Base-by-base conservation (phyloP, 2,888 invertebrate species). In the Mythimna lalbum region DNA sequence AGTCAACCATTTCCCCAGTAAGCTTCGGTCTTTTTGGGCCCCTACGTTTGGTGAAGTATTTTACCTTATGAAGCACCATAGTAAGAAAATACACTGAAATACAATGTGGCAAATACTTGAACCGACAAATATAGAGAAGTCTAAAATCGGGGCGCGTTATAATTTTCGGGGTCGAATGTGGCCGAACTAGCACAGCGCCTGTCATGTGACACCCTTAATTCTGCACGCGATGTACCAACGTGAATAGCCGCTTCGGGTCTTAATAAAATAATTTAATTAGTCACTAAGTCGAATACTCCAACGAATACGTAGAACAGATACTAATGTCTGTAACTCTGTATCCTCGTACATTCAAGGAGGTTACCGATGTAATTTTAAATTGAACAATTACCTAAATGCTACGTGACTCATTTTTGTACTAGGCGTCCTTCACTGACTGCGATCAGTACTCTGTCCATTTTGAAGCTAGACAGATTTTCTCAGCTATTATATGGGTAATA, bases 171-270 rank as follows among this genome's bases (percentile, higher is more conserved):
- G 63, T 68, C 73, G 69, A 52, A 47, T 73, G 56, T 59, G 43
- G 62, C 62, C 23, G 21, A 74, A 74, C 64, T 74, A 74, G 79
- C 69, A 23, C 63, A 39, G 27, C 55, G 21, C 39, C 79, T 65
- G 69, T 81, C 82, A 79, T 72, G 67, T 78, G 80, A 76, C 76
- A 76, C 57, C 72, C 67, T 53, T 79, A 67, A 71, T 79, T 72
- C 64, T 62, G 73, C 82, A 81, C 81, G 76, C 76, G 80, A 79
- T 69, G 39, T n/a, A 72, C 59, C 43, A 63, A 63, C 59, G 77
- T 23, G 49, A 63, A 76, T 36, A 55, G 59, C 36, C 56, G 56
- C 63, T 69, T 60, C 21, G 77, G 47, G 43, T 77, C 71, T 70
- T 75, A 76, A 78, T 47, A 53, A 73, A 78, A 73, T 76, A 78